phyloP scores from a whole-genome alignment of 2,888 invertebrate species.

The Teleiodes luculella region DNA sequence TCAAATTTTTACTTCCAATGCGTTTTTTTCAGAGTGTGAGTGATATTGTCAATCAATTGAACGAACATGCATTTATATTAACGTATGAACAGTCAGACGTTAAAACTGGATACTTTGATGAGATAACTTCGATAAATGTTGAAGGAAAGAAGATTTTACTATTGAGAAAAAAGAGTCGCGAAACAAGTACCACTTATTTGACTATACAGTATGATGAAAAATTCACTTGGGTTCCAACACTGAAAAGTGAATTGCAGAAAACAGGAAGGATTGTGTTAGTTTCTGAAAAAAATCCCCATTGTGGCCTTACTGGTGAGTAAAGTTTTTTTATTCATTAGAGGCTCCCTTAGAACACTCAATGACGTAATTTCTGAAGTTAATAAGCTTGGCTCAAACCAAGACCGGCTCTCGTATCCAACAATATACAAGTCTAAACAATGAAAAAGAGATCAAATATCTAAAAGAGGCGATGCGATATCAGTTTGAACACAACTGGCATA shows the following conservation, averaged over 20 bases:
- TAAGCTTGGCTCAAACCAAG: too few relatives aligned
- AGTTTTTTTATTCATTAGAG: too few relatives aligned
- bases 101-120: slow-evolving; percentile 33
- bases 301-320: slow-evolving; percentile 45
- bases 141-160: slow-evolving; percentile 39
- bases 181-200: slow-evolving; percentile 34
- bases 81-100: slow-evolving; percentile 34
- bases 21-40: slow-evolving; percentile 43
- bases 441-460: too few relatives aligned
- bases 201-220: slow-evolving; percentile 39
- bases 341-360: too few relatives aligned
- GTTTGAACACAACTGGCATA: too few relatives aligned
- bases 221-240: slow-evolving; percentile 43
- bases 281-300: slow-evolving; percentile 43
- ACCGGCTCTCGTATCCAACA: too few relatives aligned
- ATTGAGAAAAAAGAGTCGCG: slow-evolving; percentile 29
- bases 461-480: too few relatives aligned
- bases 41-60: slow-evolving; percentile 28
- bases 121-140: slow-evolving; percentile 42
- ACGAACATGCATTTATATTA: slow-evolving; percentile 39
- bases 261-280: slow-evolving; percentile 41
- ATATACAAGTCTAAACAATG: too few relatives aligned
- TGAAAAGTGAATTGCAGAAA: slow-evolving; percentile 39
- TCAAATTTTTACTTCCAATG: too few relatives aligned
- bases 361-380: too few relatives aligned